Evolutionary conservation across 2,888 invertebrate genomes (phyloP), one percentile per base, ranked within the genome.

Genomic region (Sarcophaga subvicina): DNA sequence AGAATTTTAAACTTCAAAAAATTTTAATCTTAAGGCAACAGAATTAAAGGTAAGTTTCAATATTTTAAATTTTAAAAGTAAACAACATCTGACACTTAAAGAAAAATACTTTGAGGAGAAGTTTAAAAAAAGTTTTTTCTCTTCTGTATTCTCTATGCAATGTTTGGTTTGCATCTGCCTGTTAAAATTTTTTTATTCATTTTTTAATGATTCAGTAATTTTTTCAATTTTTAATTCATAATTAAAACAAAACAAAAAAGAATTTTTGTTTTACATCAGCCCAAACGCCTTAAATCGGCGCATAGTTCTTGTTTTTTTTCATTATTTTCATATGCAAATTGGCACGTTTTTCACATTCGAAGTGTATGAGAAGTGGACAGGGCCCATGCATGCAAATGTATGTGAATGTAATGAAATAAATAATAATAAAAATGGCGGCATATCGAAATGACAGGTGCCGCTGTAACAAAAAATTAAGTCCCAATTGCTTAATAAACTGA

Each of bases 401-500:
- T 10, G 37, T 37, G 37, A 37, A 8, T 37, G 88, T 85, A 87
- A 88, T 88, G 86, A 88, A 88, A 83, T 49, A 88, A 81, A 85
- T 88, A 87, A 87, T 71, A 25, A 14, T 64, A 64, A 83, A 85
- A 86, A 86, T 89, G 85, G 89, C 87, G 86, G 89, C 81, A 17
- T 54, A 89, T 45, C 69, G 59, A 83, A 88, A 87, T 90, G 91
- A 90, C 91, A 91, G 91, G 92, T 92, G 92, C 91, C 90, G 92
- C 89, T 54, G 17, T 4, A 54, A 17, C 54, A 17, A 54, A 54
- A 89, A 90, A 54, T 54, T 54, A 54, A 12, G 17, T 54, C 0
- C 14, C 14, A 54, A 54, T 54, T 54, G 54, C 54, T 54, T 54
- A 37, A 14, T 54, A 54, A 54, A 54, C 4, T 54, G 14, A 14